phyloP scores from a whole-genome alignment of 2,113 vertebrate species.

The Melanerpes formicivorus region DNA sequence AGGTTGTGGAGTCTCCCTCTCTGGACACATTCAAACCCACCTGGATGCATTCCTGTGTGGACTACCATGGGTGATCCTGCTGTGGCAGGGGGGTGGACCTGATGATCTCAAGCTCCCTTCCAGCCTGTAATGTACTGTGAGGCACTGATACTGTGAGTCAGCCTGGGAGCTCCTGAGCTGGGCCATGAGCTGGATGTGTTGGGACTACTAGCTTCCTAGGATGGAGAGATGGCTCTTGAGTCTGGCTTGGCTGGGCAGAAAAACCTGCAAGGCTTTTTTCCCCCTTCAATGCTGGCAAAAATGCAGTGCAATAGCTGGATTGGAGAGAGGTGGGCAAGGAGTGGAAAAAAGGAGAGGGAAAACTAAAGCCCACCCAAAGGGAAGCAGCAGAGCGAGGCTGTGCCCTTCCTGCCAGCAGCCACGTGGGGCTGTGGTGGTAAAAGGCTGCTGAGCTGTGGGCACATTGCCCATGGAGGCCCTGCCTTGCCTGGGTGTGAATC shows the following conservation, averaged over 20 bases:
- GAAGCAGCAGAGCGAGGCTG: neutral
- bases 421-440: accelerated
- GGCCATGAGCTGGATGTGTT: neutral
- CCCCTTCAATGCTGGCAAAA: neutral
- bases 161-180: neutral
- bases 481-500: neutral
- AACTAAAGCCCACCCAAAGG: neutral
- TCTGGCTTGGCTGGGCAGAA: neutral
- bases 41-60: too few relatives aligned
- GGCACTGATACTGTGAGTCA: too few relatives aligned
- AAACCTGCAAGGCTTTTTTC: neutral
- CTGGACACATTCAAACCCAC: too few relatives aligned
- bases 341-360: neutral
- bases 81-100: too few relatives aligned
- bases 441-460: neutral
- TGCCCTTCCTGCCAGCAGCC: neutral
- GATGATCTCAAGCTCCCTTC: too few relatives aligned
- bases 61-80: too few relatives aligned
- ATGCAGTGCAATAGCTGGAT: neutral
- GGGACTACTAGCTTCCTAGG: neutral
- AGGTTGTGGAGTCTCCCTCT: too few relatives aligned
- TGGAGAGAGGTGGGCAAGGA: neutral
- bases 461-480: neutral
- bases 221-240: neutral
- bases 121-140: too few relatives aligned